These are phyloP conservation scores for Leptarthrus brevirostris DNA, from an alignment of 2,888 invertebrate species.

Conservation along the genomic window DNA sequence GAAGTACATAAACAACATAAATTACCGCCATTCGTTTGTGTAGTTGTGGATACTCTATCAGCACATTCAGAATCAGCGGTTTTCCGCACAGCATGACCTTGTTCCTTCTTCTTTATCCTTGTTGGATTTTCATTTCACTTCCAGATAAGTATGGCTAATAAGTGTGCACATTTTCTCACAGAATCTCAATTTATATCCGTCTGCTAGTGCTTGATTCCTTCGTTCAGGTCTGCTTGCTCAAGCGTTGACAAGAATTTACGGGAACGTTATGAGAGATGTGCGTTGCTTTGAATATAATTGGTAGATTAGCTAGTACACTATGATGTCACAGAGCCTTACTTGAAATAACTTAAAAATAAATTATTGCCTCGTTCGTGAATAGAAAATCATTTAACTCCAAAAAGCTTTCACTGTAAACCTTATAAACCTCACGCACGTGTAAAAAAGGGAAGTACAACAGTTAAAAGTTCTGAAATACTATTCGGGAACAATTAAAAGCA, in stretches of 20 bases:
- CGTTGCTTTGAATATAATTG: too few relatives aligned
- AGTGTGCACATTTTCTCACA: conserved; percentile 54
- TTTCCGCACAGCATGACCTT: conserved; percentile 3
- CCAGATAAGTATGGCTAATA: conserved; percentile 52
- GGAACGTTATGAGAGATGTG: conserved; percentile 31
- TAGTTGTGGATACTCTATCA: conserved; percentile 44
- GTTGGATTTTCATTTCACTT: conserved; percentile 52
- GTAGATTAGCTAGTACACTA: too few relatives aligned
- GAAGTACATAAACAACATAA: conserved; percentile 54
- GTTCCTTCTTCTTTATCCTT: conserved; percentile 29
- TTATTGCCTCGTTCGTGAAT: too few relatives aligned
- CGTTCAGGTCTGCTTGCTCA: conserved; percentile 20
- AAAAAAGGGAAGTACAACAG: too few relatives aligned
- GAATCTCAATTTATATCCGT: conserved; percentile 51
- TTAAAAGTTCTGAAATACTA: too few relatives aligned
- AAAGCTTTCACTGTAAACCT: too few relatives aligned
- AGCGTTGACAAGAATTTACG: conserved; percentile 44
- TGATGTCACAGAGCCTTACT: too few relatives aligned
- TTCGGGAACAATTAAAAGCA: too few relatives aligned
- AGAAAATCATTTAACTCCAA: too few relatives aligned
- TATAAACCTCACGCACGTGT: too few relatives aligned
- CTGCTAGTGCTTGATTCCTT: conserved; percentile 48
- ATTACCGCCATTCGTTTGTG: conserved; percentile 48
- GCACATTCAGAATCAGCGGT: conserved; percentile 31
- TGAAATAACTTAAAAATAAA: too few relatives aligned